phyloP scores from a whole-genome alignment of 2,113 vertebrate species.

The Pelmatolapia mariae region DNA sequence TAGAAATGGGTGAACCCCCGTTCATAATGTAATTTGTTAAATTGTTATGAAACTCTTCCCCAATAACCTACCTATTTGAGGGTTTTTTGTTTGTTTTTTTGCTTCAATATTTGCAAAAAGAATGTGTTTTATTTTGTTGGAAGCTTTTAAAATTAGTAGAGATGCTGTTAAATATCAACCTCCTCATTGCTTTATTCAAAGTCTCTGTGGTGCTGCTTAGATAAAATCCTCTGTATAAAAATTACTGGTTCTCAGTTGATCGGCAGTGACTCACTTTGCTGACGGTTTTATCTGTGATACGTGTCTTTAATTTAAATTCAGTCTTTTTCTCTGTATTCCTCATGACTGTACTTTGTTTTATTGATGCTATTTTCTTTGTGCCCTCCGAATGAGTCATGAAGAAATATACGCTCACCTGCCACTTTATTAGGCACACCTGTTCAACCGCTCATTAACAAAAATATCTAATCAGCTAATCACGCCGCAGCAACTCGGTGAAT shows the following conservation, averaged over 20 bases:
- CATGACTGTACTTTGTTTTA: neutral
- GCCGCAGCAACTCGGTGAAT: neutral
- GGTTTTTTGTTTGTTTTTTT: fast-evolving
- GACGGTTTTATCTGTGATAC: neutral
- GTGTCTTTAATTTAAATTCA: neutral
- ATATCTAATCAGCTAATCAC: neutral
- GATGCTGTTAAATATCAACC: neutral
- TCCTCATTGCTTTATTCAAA: neutral
- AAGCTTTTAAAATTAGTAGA: neutral
- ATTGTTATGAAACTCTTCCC: neutral
- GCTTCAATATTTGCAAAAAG: neutral
- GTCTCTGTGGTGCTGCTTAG: neutral
- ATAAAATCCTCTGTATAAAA: neutral
- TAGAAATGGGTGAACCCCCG: neutral
- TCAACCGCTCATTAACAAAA: neutral
- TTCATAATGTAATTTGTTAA: neutral
- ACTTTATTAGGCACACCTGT: neutral
- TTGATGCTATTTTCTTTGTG: neutral
- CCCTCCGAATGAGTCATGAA: neutral
- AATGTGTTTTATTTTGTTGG: neutral
- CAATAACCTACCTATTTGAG: neutral
- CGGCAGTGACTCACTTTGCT: neutral
- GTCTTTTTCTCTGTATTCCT: neutral
- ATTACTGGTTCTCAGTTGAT: neutral
- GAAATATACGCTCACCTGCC: neutral